Percentiles rank a stretch among this genome's conserved stretches.
Evolutionary conservation across 2,888 invertebrate genomes (phyloP).

Genomic region (Enchytraeus crypticus): DNA sequence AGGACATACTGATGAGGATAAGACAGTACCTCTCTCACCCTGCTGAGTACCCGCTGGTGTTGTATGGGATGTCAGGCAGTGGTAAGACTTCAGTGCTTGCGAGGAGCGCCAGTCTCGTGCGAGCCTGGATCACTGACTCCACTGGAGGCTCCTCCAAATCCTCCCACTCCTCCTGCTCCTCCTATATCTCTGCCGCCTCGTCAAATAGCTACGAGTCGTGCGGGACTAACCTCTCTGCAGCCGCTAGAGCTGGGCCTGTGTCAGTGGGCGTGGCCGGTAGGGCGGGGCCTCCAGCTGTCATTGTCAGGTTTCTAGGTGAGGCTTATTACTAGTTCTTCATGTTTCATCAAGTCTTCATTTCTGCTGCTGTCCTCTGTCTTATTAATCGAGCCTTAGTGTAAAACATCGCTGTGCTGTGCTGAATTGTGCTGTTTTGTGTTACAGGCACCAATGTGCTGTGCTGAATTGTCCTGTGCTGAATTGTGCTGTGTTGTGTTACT

Average conservation of each 20-base stretch:
- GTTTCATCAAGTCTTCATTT: too few relatives aligned
- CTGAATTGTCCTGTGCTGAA: too few relatives aligned
- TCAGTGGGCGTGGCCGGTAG: background rate
- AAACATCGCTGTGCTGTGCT: too few relatives aligned
- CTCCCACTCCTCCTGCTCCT: too few relatives aligned
- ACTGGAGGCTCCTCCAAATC: too few relatives aligned
- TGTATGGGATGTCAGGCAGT: background rate
- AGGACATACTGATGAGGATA: conserved; percentile 16
- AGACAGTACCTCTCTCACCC: conserved; percentile 13
- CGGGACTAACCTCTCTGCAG: conserved; percentile 29
- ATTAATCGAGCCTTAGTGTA: background rate
- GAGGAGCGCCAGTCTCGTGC: conserved; percentile 16
- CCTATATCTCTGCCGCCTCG: too few relatives aligned
- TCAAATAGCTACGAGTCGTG: conserved; percentile 32
- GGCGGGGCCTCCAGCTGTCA: conserved; percentile 13
- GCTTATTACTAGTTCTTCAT: background rate
- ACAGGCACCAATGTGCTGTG: too few relatives aligned
- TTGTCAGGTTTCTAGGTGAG: conserved; percentile 29
- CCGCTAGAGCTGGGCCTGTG: conserved; percentile 23
- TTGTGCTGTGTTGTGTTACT: too few relatives aligned
- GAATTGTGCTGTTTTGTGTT: too few relatives aligned
- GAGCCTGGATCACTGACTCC: too few relatives aligned
- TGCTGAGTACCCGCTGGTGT: background rate
- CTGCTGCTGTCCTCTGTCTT: background rate
- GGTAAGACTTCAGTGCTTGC: background rate